Conservation (phyloP, 1,140 invertebrate species). For the Dryas iulia region DNA sequence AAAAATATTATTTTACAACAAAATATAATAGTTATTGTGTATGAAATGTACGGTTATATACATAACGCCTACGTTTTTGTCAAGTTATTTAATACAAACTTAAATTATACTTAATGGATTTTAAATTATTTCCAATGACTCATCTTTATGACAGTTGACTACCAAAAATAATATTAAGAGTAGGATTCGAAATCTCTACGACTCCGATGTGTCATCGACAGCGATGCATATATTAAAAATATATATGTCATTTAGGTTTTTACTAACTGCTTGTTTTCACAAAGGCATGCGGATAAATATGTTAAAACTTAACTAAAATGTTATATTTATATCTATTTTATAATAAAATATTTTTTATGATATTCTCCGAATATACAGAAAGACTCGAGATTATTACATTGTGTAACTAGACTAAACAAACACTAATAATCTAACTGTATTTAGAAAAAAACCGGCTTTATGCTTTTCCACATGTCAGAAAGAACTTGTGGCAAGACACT, state of each 20-base stretch:
- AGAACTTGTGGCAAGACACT: too few species aligned
- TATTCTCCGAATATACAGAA: too few species aligned
- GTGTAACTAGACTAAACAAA: too few species aligned
- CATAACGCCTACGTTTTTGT: not conserved
- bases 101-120: slow-evolving; percentile 26
- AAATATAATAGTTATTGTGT: not conserved
- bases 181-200: slow-evolving; percentile 23
- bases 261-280: not conserved
- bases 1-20: not conserved
- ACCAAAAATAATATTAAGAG: slow-evolving; percentile 16
- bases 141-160: slow-evolving; percentile 28
- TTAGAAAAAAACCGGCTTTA: too few species aligned
- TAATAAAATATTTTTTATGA: not conserved
- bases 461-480: too few species aligned
- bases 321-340: not conserved
- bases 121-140: slow-evolving; percentile 36
- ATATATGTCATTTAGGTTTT: not conserved
- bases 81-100: not conserved
- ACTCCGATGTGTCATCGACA: slow-evolving; percentile 58
- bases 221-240: not conserved
- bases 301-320: not conserved
- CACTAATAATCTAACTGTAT: too few species aligned
- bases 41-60: not conserved
- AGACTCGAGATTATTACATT: too few species aligned
- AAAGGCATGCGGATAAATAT: too few species aligned